Percentiles rank a stretch among this genome's conserved stretches.
Evolutionary conservation across 2,113 vertebrate genomes (phyloP).

Genomic region (Scomber japonicus): DNA sequence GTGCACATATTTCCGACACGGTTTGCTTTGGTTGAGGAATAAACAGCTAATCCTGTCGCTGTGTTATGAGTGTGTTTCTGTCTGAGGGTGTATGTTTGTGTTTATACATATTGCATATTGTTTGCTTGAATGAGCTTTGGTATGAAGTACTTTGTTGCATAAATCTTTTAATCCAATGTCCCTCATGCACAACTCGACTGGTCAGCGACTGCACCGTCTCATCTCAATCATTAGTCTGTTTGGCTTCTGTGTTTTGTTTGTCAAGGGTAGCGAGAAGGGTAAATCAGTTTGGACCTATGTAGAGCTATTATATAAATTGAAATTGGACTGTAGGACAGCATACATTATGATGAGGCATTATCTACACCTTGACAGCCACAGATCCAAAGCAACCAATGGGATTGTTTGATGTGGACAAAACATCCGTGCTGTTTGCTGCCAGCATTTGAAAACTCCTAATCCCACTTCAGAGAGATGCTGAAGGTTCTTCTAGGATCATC

Average conservation of each 20-base stretch:
- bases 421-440: slow-evolving; percentile 49
- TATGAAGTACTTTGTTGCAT: slow-evolving; percentile 74
- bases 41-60: slow-evolving; percentile 40
- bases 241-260: slow-evolving; percentile 44
- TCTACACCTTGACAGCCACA: slow-evolving; percentile 39
- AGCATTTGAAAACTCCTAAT: slow-evolving; percentile 63
- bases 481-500: slow-evolving; percentile 72
- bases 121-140: slow-evolving; percentile 65
- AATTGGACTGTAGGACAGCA: slow-evolving; percentile 39
- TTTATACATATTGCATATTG: slow-evolving; percentile 66
- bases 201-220: slow-evolving; percentile 33
- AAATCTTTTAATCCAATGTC: slow-evolving; percentile 79
- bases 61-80: slow-evolving; percentile 26
- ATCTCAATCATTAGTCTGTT: slow-evolving; percentile 11
- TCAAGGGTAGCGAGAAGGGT: slow-evolving; percentile 57
- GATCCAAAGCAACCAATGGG: slow-evolving; percentile 33
- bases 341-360: slow-evolving; percentile 50
- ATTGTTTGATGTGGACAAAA: slow-evolving; percentile 62
- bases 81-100: slow-evolving; percentile 59
- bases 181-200: slow-evolving; percentile 56
- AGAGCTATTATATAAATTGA: slow-evolving; percentile 56
- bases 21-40: slow-evolving; percentile 21
- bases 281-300: slow-evolving; percentile 34
- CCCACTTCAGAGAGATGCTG: slow-evolving; percentile 68
- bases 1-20: background rate